Base-by-base conservation (phyloP, 30 jellyfish, hydroid and myxozoan species). In the Aurelia sp. region DNA sequence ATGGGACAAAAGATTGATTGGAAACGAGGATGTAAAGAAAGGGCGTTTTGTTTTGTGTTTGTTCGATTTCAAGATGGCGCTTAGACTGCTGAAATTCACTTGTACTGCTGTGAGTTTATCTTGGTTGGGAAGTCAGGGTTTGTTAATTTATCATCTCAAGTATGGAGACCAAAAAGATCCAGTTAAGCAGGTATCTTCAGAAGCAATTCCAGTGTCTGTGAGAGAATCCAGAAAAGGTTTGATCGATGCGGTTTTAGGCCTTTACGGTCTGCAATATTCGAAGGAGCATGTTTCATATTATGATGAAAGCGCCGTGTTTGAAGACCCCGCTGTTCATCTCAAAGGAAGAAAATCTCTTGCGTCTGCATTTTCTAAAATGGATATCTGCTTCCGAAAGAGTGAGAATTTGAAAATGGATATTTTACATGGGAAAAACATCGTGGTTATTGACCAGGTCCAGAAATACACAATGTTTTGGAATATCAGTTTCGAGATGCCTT, bases 121-220 rank as follows among this genome's bases (percentile, higher is more conserved):
- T 13, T 84, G 93, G 93, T 64, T 84, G 48, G 77, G 93, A 33
- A 65, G 93, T 48, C 93, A 84, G 35, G 63, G 81, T 13, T 73
- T 84, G 87, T 67, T 84, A 9, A 8, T 84, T 13, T 84, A 84
- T 41, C 93, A 84, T 33, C 67, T 84, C 19, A 84, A 61, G 17
- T 72, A n/a, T 64, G 79, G 86, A 8, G 33, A 76, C 40, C 30
- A 20, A 20, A 73, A 84, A 2, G 82, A 71, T 20, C 82, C 93
- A 20, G 13, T 6, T 3, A 48, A 62, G n/a, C 76, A 30, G 11
- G 51, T 82, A 4, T 37, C 91, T 17, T 8, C 73, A 55, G 91
- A 82, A 35, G 83, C 90, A 27, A 70, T 82, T n/a, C 71, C 91
- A 16, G 50, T 82, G 47, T 68, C 79, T 19, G 35, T 72, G 19